phyloP scores from a whole-genome alignment of 2,797 vertebrate genomes.

The Sparus aurata region DNA sequence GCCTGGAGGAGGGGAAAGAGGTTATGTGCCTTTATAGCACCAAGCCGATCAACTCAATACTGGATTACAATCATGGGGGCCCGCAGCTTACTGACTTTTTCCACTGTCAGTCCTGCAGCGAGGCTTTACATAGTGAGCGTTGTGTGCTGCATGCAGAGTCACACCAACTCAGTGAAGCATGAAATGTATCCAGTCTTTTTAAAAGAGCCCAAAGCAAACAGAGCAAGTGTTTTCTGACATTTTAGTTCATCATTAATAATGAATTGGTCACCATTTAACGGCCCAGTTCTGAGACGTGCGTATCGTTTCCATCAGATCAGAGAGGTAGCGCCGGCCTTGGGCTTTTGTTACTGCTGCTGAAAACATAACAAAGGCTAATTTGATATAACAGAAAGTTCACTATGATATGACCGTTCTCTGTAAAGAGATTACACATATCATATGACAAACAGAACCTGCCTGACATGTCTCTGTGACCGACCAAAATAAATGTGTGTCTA shows the following conservation, averaged over 20 bases:
- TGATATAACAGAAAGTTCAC: not conserved
- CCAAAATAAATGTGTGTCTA: too few relatives aligned
- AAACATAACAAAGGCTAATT: not conserved
- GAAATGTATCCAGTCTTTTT: not conserved
- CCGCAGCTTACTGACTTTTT: constrained; percentile 53
- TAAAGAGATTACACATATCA: not conserved
- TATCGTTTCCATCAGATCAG: not conserved
- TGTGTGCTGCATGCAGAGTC: not conserved
- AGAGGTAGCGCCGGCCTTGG: not conserved
- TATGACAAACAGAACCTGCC: not conserved
- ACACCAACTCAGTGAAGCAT: not conserved
- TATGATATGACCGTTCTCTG: not conserved
- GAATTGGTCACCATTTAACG: not conserved
- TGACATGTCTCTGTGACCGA: too few relatives aligned
- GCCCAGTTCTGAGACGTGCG: not conserved
- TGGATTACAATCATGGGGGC: constrained; percentile 52
- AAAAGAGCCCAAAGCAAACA: not conserved
- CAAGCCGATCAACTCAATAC: constrained; percentile 66
- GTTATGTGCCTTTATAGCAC: constrained; percentile 34
- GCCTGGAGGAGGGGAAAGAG: constrained; percentile 35
- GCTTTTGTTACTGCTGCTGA: not conserved
- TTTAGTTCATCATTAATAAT: not conserved
- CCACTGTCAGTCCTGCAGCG: constrained; percentile 18
- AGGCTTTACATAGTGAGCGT: constrained; percentile 29
- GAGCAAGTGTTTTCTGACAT: not conserved